phyloP scores from a whole-genome alignment of 2,888 invertebrate species.

The Himalopsyche anomala region DNA sequence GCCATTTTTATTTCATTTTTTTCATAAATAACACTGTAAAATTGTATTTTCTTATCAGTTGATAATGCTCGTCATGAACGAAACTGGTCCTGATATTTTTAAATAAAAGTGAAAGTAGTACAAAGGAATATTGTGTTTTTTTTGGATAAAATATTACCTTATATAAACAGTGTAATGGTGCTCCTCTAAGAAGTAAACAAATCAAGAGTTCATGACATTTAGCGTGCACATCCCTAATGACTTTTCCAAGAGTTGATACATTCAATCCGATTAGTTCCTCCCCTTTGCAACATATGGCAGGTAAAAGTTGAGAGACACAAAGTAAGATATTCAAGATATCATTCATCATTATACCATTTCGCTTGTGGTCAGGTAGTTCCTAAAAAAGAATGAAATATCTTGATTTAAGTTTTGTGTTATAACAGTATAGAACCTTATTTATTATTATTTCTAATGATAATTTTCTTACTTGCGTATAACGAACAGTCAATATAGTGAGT shows the following conservation, averaged over 20 bases:
- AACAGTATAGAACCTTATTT: no score
- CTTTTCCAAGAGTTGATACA: constrained; percentile 79
- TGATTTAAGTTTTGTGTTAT: no score
- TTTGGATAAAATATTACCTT: constrained; percentile 77
- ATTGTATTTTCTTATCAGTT: no score
- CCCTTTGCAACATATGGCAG: constrained; percentile 81
- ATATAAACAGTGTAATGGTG: constrained; percentile 84
- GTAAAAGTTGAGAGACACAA: constrained; percentile 85
- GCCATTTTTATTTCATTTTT: no score
- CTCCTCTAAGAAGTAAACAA: constrained; percentile 85
- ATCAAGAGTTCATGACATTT: constrained; percentile 88
- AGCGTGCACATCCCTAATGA: constrained; percentile 88
- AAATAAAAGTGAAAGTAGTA: no score
- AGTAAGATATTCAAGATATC: constrained; percentile 87
- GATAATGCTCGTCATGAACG: no score
- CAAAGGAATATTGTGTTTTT: no score
- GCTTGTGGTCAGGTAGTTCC: constrained; percentile 81
- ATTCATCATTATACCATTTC: constrained; percentile 79
- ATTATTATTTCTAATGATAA: no score
- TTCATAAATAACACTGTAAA: no score
- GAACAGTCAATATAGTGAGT: constrained; percentile 85
- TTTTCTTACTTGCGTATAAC: constrained; percentile 84
- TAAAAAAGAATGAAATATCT: constrained; percentile 69
- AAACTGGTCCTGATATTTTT: no score
- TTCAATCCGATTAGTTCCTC: constrained; percentile 80